These are phyloP conservation scores for Limnodromus scolopaceus DNA, from an alignment of 2,797 vertebrate species.

Conservation along the genomic window DNA sequence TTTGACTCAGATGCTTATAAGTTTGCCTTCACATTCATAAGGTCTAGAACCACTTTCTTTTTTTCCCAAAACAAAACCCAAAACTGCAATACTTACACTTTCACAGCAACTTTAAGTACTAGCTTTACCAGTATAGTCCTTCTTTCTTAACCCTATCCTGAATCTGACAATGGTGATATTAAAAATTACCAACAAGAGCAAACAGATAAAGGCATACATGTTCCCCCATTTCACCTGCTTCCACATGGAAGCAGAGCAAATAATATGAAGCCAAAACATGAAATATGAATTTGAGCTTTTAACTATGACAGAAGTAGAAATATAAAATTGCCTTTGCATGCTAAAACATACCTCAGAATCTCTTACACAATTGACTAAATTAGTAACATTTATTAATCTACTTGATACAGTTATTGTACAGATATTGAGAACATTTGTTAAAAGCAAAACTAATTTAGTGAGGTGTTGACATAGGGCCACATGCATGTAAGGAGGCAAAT, in stretches of 20 bases:
- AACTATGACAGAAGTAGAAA: neutral
- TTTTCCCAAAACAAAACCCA: neutral
- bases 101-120: neutral
- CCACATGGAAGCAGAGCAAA: neutral
- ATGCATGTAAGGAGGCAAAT: neutral
- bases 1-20: neutral
- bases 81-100: neutral
- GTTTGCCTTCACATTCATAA: neutral
- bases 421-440: neutral
- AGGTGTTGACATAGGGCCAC: neutral
- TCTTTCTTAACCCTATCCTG: neutral
- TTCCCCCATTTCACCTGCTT: neutral
- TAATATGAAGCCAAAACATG: neutral
- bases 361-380: neutral
- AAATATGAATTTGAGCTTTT: neutral
- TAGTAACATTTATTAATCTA: neutral
- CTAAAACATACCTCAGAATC: neutral
- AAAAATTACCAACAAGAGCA: neutral
- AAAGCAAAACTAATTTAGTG: neutral
- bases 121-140: neutral
- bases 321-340: neutral
- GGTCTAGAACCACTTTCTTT: neutral
- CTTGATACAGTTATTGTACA: neutral
- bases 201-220: neutral
- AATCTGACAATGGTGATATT: neutral